Evolutionary conservation across 2,113 vertebrate genomes (phyloP), one percentile per base, ranked within the genome.

Genomic region (Mesocricetus auratus): DNA sequence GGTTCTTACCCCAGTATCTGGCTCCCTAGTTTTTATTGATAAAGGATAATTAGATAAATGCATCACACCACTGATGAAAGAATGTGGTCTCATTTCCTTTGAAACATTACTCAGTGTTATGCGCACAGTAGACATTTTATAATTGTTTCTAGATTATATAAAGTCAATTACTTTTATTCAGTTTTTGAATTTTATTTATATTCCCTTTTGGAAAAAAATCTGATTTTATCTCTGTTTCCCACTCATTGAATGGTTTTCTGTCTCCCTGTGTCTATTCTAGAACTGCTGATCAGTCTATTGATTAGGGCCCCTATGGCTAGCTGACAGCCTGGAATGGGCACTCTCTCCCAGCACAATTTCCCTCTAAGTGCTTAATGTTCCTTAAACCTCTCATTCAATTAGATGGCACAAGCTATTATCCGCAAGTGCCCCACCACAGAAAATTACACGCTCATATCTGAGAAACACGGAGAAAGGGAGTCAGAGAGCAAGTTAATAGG

Each of bases 371-470:
- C 82, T 97, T 96, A 97, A 82, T 95, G 93, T 92, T 45, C 86
- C 96, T 94, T 96, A 97, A 96, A 97, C 62, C 81, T 17, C 33
- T 92, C 95, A 94, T 97, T 97, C 95, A 97, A 97, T 98, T 97
- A 97, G 81, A 95, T 95, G 89, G 88, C 90, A 94, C 95, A 93
- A 92, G 95, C 91, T 96, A 96, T 96, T 96, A 94, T 74, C 95
- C 73, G 93, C 21, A 88, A 69, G 89, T 94, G 60, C n/a, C 2
- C 17, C 92, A 92, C 68, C 90, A 96, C 26, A 31, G 83, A 97
- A 98, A 97, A 85, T 96, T 91, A 97, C 79, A 96, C 97, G 81
- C 60, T 87, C 95, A 62, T 97, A 96, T 95, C 95, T 90, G 94
- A 93, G 87, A 94, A 94, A 96, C 89, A 66, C 69, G 31, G 93